These are phyloP conservation scores for Dromococcyx pavoninus DNA, from an alignment of 2,797 vertebrate species.

Conservation along the genomic window DNA sequence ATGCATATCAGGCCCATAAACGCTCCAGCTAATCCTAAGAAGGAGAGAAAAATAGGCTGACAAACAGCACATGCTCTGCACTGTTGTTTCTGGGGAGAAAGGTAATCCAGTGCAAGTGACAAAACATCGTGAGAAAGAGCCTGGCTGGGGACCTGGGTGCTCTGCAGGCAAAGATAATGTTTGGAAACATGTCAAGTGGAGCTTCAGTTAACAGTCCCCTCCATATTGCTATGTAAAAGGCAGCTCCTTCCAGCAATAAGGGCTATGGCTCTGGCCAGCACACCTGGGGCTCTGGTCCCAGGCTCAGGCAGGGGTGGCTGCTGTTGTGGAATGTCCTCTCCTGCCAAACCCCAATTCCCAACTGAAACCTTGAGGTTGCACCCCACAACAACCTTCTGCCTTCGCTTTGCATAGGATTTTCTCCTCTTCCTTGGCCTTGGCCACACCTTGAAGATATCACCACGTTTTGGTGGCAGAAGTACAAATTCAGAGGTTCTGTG, in stretches of 20 bases:
- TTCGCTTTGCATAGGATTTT: background rate
- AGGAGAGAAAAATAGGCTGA: background rate
- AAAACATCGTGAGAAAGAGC: accelerated
- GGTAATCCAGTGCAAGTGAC: background rate
- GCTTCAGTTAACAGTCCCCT: background rate
- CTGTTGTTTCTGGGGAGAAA: background rate
- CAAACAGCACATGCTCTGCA: background rate
- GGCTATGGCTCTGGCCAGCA: background rate
- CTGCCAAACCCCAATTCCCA: background rate
- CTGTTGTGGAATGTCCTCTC: background rate
- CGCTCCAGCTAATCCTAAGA: background rate
- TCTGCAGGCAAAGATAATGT: background rate
- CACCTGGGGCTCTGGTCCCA: background rate
- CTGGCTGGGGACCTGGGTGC: accelerated
- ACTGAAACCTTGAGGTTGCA: background rate
- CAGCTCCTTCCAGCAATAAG: background rate
- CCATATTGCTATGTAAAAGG: accelerated
- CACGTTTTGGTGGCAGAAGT: background rate
- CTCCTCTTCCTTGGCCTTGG: background rate
- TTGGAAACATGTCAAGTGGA: background rate
- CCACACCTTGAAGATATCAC: background rate
- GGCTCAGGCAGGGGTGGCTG: background rate
- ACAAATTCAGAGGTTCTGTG: too few species aligned
- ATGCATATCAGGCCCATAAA: conserved; percentile 34
- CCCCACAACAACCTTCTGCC: background rate